Evolutionary conservation across 2,113 vertebrate genomes (phyloP).

Genomic region (Ahaetulla prasina): DNA sequence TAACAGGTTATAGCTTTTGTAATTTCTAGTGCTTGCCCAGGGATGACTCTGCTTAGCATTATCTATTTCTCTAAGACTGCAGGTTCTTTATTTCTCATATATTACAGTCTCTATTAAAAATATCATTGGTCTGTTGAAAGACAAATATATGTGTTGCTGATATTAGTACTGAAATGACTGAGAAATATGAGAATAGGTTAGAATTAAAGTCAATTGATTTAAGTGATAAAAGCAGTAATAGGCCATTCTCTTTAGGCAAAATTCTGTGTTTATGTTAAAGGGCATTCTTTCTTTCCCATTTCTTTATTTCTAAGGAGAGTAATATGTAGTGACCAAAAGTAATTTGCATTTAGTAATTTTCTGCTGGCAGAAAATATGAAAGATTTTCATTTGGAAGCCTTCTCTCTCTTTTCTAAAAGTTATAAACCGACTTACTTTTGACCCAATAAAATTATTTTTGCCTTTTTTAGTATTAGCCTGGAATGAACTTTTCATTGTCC

Average conservation of each 20-base stretch:
- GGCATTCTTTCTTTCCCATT: background rate
- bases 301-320: background rate
- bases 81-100: background rate
- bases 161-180: background rate
- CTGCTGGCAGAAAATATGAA: constrained; percentile 42
- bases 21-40: background rate
- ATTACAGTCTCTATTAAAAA: background rate
- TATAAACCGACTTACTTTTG: constrained; percentile 39
- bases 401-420: constrained; percentile 12
- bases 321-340: background rate
- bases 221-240: background rate
- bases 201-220: background rate
- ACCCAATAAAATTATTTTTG: constrained; percentile 39
- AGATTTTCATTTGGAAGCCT: background rate
- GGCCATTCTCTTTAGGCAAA: background rate
- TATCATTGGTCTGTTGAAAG: background rate
- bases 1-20: background rate
- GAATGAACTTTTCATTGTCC: constrained; percentile 38
- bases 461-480: constrained; percentile 31
- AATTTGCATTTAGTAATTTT: constrained; percentile 32
- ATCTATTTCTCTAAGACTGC: background rate
- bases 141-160: background rate
- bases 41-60: background rate
- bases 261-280: too few relatives aligned
- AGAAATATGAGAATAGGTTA: background rate